phyloP scores from a whole-genome alignment of 2,113 vertebrate species.

The Xenopus tropicalis region UCB_Xtro_10.0 CM004448.2:86960001-86960500 shows the following conservation, averaged over 20 bases:
- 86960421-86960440: constrained; percentile 44
- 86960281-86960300: constrained; percentile 41
- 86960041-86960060: too few species aligned
- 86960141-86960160: background rate
- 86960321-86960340: constrained; percentile 46
- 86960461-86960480: constrained; percentile 25
- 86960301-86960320: constrained; percentile 47
- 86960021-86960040: too few species aligned
- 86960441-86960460: constrained; percentile 38
- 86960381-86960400: constrained; percentile 43
- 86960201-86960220: constrained; percentile 15
- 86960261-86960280: constrained; percentile 32
- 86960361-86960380: constrained; percentile 48
- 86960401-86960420: constrained; percentile 49
- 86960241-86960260: constrained; percentile 34
- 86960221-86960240: constrained; percentile 22
- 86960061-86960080: too few species aligned
- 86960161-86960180: constrained; percentile 11
- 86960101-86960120: too few species aligned
- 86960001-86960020: too few species aligned
- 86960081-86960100: too few species aligned
- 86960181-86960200: constrained; percentile 28
- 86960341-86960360: constrained; percentile 49
- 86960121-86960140: too few species aligned
- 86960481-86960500: background rate